Conservation (phyloP, 2,113 vertebrate species). For the Notechis scutatus region DNA sequence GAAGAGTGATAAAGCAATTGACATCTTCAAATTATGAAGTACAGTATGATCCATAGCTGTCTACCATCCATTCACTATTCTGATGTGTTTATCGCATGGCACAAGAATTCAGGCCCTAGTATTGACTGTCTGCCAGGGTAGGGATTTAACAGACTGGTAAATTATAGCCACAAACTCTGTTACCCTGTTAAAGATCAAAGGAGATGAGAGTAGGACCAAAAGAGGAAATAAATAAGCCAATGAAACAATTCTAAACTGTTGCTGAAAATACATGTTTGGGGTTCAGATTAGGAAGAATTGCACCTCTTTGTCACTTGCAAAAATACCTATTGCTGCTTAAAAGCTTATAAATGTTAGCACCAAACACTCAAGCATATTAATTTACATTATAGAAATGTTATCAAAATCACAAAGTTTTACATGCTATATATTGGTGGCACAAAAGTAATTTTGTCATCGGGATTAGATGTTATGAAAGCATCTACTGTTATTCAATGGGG, state of each 20-base stretch:
- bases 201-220: constrained; percentile 36
- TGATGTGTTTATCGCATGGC: neutral
- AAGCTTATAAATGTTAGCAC: constrained; percentile 68
- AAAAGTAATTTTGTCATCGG: constrained; percentile 63
- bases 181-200: constrained; percentile 38
- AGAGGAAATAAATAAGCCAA: constrained; percentile 25
- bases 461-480: constrained; percentile 66
- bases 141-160: neutral
- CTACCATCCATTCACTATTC: neutral
- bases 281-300: constrained; percentile 59
- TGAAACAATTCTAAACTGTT: constrained; percentile 41
- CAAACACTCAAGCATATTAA: constrained; percentile 71
- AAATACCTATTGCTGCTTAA: constrained; percentile 69
- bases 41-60: neutral
- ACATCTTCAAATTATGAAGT: neutral
- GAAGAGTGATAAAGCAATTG: neutral
- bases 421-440: constrained; percentile 66
- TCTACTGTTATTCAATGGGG: constrained; percentile 59
- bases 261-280: constrained; percentile 43
- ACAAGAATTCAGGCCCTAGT: neutral
- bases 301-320: constrained; percentile 68
- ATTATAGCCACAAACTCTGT: neutral
- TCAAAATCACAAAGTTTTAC: constrained; percentile 70
- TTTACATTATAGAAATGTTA: constrained; percentile 67
- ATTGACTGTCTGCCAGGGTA: neutral